These are phyloP conservation scores for Cinclus cinclus DNA, from an alignment of 2,113 vertebrate species.

Conservation along the genomic window DNA sequence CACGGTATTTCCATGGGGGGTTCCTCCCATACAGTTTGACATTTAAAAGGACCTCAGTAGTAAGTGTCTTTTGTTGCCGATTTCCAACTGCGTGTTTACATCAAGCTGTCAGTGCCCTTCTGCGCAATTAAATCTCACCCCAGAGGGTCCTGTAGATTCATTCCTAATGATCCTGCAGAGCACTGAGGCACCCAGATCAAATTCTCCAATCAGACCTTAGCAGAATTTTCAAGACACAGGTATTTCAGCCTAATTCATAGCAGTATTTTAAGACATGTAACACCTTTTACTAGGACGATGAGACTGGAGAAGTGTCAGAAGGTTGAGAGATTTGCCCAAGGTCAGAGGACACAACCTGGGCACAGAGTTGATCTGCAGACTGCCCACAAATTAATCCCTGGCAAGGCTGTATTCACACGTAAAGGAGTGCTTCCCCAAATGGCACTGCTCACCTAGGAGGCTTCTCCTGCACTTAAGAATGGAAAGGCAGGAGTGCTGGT, in stretches of 20 bases:
- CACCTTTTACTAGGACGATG: not conserved
- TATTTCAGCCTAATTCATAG: not conserved
- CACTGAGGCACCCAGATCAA: not conserved
- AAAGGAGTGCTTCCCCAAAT: not conserved
- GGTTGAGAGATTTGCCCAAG: not conserved
- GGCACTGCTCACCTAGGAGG: not conserved
- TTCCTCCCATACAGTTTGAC: not conserved
- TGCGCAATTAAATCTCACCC: not conserved
- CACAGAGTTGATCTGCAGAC: not conserved
- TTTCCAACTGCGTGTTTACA: not conserved
- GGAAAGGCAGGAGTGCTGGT: not conserved
- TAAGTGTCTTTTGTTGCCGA: not conserved
- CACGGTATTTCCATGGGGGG: not conserved
- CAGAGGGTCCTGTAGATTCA: not conserved
- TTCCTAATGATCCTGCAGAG: not conserved
- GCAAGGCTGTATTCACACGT: not conserved
- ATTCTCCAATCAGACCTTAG: rapidly evolving
- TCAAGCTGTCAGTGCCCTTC: not conserved
- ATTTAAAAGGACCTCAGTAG: not conserved
- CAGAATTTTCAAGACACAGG: not conserved
- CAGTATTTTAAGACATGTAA: not conserved
- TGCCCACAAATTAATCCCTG: not conserved
- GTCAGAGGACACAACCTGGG: not conserved
- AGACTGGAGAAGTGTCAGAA: not conserved
- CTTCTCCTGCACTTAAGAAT: not conserved